Evolutionary conservation across 2,888 invertebrate species (phyloP), one percentile per base, ranked within the genome.

Genomic region (Hypsopygia costalis): DNA sequence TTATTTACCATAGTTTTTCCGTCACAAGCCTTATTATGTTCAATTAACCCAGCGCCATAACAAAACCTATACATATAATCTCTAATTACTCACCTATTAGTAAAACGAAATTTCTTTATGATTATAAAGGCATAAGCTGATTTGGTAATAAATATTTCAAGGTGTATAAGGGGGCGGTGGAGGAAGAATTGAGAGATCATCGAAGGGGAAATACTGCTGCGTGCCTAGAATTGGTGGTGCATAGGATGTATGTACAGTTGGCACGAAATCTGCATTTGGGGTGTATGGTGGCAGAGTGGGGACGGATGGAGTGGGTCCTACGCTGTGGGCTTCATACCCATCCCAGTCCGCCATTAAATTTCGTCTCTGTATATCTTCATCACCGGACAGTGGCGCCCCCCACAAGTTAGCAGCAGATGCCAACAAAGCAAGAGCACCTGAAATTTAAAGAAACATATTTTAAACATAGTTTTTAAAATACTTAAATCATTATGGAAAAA

Each of bases 361-460:
- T 41, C 91, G 75, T 52, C 89, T 72, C 52, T 89, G 89, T 25
- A 87, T 60, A 41, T 87, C 87, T 35, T 90, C 89, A 20, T 83
- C 80, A 28, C 69, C 74, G 1, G 88, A 70, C 27, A 90, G 59
- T 30, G 91, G 90, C 45, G 90, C 90, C 49, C 91, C 88, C 72
- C 94, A 90, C 32, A 94, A 76, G 58, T 92, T 93, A 51, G 92
- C 92, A 11, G 94, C 93, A 8, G 93, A 92, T 4, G 93, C 93
- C 53, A 93, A 66, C 35, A 94, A 82, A 29, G 93, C 91, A 34
- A 93, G 77, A 31, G 91, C 91, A 58, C 94, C 94, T 89, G 89
- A 8, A 88, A 82, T 11, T 21, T 22, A 12, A 31, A 12, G 16
- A 34, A 10, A 22, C 20, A 6, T 33, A 21, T 16, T 3, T 16